Evolutionary conservation across 2,888 invertebrate genomes (phyloP).

Genomic region (Crossocerus cetratus): DNA sequence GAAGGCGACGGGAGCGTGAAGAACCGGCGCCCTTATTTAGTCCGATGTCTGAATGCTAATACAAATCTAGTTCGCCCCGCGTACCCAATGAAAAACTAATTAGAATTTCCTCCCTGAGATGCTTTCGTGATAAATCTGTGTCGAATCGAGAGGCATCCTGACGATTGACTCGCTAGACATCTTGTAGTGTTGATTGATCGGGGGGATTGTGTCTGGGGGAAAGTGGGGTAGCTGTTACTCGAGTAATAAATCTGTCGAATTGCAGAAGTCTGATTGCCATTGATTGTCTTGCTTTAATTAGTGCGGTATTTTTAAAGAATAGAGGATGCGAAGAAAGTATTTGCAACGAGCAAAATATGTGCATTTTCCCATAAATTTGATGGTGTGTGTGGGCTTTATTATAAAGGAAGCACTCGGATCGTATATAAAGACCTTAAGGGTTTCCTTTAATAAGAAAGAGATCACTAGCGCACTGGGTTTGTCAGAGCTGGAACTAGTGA

Average conservation of each 20-base stretch:
- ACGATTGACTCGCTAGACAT: neutral
- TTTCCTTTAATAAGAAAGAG: neutral
- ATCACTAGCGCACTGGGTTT: neutral
- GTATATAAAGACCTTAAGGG: no score
- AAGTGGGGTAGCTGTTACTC: neutral
- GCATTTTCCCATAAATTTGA: no score
- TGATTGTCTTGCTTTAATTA: neutral
- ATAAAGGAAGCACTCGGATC: no score
- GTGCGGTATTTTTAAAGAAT: neutral
- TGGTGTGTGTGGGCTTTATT: no score
- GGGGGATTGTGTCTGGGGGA: neutral
- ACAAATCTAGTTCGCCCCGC: no score
- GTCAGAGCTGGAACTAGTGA: neutral
- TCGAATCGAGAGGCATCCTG: neutral
- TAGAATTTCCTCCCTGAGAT: no score
- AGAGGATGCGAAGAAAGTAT: no score
- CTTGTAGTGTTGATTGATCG: neutral
- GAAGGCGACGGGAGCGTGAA: no score
- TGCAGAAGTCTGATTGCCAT: neutral
- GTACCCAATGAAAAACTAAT: no score
- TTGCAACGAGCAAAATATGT: no score
- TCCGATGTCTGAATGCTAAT: no score
- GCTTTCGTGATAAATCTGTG: neutral
- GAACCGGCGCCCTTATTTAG: no score
- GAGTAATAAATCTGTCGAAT: neutral